A percentile compares a stretch with the other conserved stretches of the same genome.
Conservation (phyloP, 2,888 invertebrate genomes). For the Trichopoda pennipes region DNA sequence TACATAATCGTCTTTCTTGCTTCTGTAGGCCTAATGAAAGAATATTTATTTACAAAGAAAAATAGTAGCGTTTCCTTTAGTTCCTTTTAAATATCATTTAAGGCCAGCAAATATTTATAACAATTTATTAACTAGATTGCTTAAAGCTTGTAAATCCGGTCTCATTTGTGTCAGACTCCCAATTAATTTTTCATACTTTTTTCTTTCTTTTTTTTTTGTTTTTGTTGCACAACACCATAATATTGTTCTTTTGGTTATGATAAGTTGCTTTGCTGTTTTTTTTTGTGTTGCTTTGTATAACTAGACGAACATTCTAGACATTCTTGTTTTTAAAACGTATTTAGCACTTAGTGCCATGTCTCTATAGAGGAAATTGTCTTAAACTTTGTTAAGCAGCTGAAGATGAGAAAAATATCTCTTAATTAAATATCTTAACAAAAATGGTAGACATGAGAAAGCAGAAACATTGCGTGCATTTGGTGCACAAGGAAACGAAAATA, state of each 20-base stretch:
- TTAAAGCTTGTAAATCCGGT: conserved; percentile 47
- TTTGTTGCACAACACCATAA: not conserved
- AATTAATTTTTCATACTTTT: conserved; percentile 44
- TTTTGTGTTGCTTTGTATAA: not conserved
- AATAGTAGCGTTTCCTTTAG: not conserved
- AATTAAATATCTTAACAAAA: conserved; percentile 39
- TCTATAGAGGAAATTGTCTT: conserved; percentile 47
- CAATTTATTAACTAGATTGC: conserved; percentile 36
- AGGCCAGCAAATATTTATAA: not conserved
- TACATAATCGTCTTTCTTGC: no score
- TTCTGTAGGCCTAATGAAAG: not conserved
- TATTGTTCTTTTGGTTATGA: not conserved
- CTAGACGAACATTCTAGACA: conserved; percentile 31
- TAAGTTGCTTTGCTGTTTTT: not conserved
- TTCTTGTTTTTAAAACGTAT: conserved; percentile 24
- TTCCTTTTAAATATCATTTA: conserved; percentile 32
- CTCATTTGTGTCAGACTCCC: conserved; percentile 51
- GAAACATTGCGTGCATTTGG: conserved; percentile 30
- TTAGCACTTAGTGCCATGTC: conserved; percentile 32
- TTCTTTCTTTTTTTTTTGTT: not conserved
- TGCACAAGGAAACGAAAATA: conserved; percentile 37
- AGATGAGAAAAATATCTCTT: conserved; percentile 51
- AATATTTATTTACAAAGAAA: not conserved
- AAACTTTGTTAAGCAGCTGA: conserved; percentile 15
- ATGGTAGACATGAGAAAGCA: not conserved